These are phyloP conservation scores for Drosophila maculinotata DNA, from an alignment of 2,888 invertebrate genomes.

Conservation along the genomic window DNA sequence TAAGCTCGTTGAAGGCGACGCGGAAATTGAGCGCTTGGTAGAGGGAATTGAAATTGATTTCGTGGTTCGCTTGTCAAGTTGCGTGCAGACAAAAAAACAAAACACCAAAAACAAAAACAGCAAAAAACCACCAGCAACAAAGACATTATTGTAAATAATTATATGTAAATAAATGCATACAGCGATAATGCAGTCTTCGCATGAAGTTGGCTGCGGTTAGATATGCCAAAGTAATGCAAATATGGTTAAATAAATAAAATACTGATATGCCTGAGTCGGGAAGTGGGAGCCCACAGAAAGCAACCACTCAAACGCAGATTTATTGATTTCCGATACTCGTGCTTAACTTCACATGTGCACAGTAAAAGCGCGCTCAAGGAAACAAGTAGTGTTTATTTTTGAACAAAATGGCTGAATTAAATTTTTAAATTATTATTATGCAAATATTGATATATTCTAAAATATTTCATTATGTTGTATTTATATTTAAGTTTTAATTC, in stretches of 20 bases:
- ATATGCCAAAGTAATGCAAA: conserved; percentile 16
- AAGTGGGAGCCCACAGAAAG: conserved; percentile 27
- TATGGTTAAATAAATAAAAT: not conserved
- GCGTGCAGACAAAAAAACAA: conserved; percentile 11
- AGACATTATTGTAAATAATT: conserved; percentile 44
- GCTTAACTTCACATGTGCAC: not conserved
- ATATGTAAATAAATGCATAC: conserved; percentile 51
- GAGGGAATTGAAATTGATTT: conserved; percentile 39
- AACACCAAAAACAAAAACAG: conserved; percentile 18
- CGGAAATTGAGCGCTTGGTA: conserved; percentile 56
- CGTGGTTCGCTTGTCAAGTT: conserved; percentile 35
- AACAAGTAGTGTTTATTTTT: not conserved
- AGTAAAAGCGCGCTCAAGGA: conserved; percentile 1
- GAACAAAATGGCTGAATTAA: too few relatives aligned
- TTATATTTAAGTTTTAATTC: too few relatives aligned
- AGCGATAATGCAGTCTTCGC: conserved; percentile 24
- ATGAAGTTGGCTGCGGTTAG: conserved; percentile 41
- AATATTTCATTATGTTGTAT: too few relatives aligned
- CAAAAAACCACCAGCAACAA: conserved; percentile 17
- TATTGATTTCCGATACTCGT: conserved; percentile 49
- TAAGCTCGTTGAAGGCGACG: conserved; percentile 57
- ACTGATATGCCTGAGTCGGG: conserved; percentile 30
- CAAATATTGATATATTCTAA: too few relatives aligned
- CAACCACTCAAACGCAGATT: conserved; percentile 16
- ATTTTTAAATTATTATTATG: too few relatives aligned